Evolutionary conservation across 1,140 invertebrate species (phyloP).

Genomic region (Cataglyphis hispanica): DNA sequence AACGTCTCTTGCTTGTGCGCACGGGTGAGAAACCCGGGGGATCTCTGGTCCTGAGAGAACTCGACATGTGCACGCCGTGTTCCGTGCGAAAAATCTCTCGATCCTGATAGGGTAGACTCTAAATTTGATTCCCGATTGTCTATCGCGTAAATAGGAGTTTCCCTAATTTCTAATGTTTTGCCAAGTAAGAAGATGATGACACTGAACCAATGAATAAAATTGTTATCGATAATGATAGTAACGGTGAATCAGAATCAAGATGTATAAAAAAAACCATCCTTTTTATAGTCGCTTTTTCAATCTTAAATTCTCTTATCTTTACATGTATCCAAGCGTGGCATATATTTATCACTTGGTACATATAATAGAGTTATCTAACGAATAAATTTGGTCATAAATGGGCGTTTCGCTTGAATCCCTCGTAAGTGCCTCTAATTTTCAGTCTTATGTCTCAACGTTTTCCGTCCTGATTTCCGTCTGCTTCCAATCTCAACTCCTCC

Average conservation of each 20-base stretch:
- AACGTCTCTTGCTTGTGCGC: conserved; percentile 61
- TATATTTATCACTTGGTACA: background rate
- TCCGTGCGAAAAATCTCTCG: conserved; percentile 71
- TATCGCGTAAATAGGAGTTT: no score
- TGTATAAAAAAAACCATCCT: background rate
- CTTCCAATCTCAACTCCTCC: conserved; percentile 69
- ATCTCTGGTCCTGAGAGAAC: conserved; percentile 81
- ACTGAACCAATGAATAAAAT: background rate
- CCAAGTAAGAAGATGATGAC: background rate
- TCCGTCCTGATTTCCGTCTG: conserved; percentile 76
- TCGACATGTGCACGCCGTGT: conserved; percentile 77
- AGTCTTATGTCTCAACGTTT: conserved; percentile 74
- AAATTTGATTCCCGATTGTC: background rate
- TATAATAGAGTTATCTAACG: background rate
- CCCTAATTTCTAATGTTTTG: background rate
- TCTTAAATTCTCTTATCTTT: background rate
- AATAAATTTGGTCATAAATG: background rate
- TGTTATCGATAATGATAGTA: background rate
- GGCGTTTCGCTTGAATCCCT: background rate
- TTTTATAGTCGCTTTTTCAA: background rate
- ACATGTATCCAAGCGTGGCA: background rate
- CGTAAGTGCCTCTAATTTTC: conserved; percentile 45
- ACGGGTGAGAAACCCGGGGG: conserved; percentile 81
- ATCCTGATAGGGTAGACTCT: background rate
- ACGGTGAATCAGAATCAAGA: background rate